These are phyloP conservation scores for Microctenopoma stevenorrisi DNA, from an alignment of 2,797 vertebrate species.

Conservation along the genomic window DNA sequence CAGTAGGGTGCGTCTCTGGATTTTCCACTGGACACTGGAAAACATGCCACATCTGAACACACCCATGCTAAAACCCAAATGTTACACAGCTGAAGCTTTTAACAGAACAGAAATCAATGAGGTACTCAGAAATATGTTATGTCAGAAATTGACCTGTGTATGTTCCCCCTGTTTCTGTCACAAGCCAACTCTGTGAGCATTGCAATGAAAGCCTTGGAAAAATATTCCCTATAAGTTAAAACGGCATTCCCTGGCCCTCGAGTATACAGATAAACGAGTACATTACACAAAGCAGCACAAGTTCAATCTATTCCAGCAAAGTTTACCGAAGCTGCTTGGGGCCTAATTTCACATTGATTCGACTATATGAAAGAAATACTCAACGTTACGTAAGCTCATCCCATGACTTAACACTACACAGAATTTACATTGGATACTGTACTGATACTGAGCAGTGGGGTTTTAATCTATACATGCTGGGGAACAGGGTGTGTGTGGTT, in stretches of 20 bases:
- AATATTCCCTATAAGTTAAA: conserved; percentile 9
- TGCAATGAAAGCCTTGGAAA: not conserved
- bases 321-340: conserved; percentile 10
- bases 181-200: not conserved
- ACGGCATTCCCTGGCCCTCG: conserved; percentile 1
- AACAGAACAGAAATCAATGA: conserved; percentile 4
- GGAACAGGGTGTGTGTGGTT: no score
- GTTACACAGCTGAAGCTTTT: not conserved
- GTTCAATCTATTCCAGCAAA: conserved; percentile 8
- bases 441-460: not conserved
- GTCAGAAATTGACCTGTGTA: not conserved
- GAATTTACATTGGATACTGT: conserved; percentile 12
- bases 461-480: not conserved
- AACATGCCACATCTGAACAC: conserved; percentile 8
- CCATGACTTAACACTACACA: conserved; percentile 38
- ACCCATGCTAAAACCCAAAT: conserved; percentile 2
- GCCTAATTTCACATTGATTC: conserved; percentile 35
- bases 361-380: conserved; percentile 30
- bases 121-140: not conserved
- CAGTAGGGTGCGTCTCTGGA: not conserved
- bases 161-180: not conserved
- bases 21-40: not conserved
- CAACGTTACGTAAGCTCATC: conserved; percentile 20
- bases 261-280: conserved; percentile 6
- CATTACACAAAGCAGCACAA: conserved; percentile 1